Percentiles rank a stretch among this genome's conserved stretches.
Conservation (phyloP, 2,113 vertebrate species). For the Tychaedon coryphoeus region DNA sequence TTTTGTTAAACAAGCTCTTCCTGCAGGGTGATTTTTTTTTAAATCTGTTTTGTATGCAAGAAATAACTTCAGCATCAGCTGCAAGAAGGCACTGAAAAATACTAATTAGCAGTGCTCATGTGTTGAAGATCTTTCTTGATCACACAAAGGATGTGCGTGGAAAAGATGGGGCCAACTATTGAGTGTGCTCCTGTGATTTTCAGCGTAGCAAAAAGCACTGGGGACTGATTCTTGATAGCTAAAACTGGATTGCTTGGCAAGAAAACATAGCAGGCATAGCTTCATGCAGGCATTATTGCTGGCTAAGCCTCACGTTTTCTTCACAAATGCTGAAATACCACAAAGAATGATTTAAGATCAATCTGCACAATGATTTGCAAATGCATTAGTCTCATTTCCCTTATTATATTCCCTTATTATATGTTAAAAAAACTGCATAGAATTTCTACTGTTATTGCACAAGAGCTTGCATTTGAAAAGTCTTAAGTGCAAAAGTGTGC, state of each 20-base stretch:
- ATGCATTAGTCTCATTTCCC: not conserved
- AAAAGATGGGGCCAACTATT: not conserved
- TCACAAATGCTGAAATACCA: not conserved
- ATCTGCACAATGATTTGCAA: not conserved
- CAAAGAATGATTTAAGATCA: not conserved
- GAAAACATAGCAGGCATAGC: not conserved
- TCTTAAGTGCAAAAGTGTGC: not conserved
- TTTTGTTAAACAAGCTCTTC: conserved; percentile 42
- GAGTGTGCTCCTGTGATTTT: not conserved
- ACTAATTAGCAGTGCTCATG: not conserved
- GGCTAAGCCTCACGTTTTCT: not conserved
- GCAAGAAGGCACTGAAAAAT: not conserved
- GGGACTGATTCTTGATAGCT: not conserved
- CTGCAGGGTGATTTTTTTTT: not conserved
- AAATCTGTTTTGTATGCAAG: conserved; percentile 29
- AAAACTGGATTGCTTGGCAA: not conserved
- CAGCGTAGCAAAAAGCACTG: not conserved
- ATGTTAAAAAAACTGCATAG: not conserved
- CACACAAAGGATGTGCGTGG: not conserved
- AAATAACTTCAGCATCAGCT: conserved; percentile 14
- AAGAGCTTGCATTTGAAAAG: conserved; percentile 21
- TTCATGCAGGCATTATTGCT: not conserved
- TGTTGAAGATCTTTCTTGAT: not conserved
- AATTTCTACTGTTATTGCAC: not conserved
- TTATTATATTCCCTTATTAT: not conserved